A percentile compares a stretch with the other conserved stretches of the same genome.
Conservation (phyloP, 2,113 vertebrate genomes). For the Athene cunicularia region DNA sequence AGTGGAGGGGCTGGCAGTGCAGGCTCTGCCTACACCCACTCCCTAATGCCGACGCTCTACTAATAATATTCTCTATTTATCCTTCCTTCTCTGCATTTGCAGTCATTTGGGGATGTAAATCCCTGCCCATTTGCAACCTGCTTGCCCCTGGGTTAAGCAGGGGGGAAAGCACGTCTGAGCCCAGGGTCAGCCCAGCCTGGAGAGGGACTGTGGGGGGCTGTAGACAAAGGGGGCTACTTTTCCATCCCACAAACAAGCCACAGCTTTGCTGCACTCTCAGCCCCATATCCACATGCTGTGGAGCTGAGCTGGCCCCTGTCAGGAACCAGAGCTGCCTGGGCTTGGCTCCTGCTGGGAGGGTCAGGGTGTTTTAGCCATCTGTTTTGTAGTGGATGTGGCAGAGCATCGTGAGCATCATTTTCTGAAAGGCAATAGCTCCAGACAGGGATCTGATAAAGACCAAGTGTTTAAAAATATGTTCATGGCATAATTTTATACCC, state of each 20-base stretch:
- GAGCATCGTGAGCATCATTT: not conserved
- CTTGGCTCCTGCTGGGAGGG: not conserved
- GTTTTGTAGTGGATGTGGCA: not conserved
- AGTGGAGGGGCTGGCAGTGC: not conserved
- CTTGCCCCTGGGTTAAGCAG: not conserved
- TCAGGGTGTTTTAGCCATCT: accelerated
- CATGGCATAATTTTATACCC: not conserved
- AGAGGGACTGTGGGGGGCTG: accelerated
- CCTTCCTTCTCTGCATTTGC: not conserved
- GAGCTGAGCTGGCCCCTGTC: not conserved
- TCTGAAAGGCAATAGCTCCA: not conserved
- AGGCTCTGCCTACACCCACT: accelerated
- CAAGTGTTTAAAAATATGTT: constrained; percentile 16
- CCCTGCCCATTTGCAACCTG: not conserved
- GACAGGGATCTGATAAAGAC: constrained; percentile 16
- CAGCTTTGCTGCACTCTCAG: not conserved
- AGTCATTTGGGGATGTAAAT: not conserved
- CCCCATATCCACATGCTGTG: accelerated
- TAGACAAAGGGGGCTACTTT: not conserved
- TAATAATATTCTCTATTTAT: not conserved
- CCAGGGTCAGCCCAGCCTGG: not conserved
- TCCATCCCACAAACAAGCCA: not conserved
- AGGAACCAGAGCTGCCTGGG: not conserved
- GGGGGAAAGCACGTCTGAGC: not conserved
- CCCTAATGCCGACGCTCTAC: not conserved